Evolutionary conservation across 2,797 vertebrate genomes (phyloP).

Genomic region (Potorous gilbertii): DNA sequence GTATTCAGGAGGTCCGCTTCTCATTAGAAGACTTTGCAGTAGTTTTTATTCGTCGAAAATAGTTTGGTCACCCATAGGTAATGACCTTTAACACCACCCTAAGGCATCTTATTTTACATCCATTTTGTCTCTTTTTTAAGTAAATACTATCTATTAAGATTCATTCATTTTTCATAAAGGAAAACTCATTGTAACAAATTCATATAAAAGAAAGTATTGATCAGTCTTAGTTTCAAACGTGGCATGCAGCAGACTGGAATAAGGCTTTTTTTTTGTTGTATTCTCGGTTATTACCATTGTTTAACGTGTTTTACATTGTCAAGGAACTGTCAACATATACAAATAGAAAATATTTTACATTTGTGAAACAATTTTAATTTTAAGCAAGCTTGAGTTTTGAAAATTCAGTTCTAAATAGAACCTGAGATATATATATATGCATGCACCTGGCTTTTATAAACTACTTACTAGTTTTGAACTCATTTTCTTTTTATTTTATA

Average conservation of each 20-base stretch:
- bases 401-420: slow-evolving; percentile 5
- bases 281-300: slow-evolving; percentile 60
- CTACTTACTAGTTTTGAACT: slow-evolving; percentile 59
- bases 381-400: slow-evolving; percentile 43
- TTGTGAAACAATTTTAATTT: slow-evolving; percentile 44
- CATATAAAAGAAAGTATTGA: slow-evolving; percentile 26
- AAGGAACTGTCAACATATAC: slow-evolving; percentile 47
- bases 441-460: not conserved
- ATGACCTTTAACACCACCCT: slow-evolving; percentile 17
- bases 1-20: slow-evolving; percentile 24
- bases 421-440: not conserved
- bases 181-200: not conserved
- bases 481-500: slow-evolving; percentile 51
- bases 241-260: slow-evolving; percentile 39
- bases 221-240: slow-evolving; percentile 50
- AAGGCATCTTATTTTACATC: slow-evolving; percentile 60
- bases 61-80: slow-evolving; percentile 37
- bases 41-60: slow-evolving; percentile 77
- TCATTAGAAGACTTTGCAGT: accelerated
- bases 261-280: slow-evolving; percentile 38
- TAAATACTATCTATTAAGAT: slow-evolving; percentile 45
- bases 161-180: slow-evolving; percentile 47
- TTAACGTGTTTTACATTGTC: slow-evolving; percentile 46
- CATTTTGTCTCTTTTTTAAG: slow-evolving; percentile 71
- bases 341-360: slow-evolving; percentile 33